phyloP scores from a whole-genome alignment of 2,797 vertebrate species.

The Cuculus canorus region DNA sequence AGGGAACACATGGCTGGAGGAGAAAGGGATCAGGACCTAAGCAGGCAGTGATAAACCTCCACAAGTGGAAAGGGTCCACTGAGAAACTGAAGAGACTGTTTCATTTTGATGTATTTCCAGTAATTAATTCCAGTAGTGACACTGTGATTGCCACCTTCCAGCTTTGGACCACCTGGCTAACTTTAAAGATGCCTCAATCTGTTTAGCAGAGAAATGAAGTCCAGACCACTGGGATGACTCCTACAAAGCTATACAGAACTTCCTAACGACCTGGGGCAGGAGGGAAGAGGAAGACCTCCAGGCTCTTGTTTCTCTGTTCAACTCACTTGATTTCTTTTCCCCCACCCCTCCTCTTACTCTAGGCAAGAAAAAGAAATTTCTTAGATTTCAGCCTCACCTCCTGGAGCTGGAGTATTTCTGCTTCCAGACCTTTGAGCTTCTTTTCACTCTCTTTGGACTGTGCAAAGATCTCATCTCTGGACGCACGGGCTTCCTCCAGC shows the following conservation, averaged over 20 bases:
- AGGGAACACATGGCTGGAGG: background rate
- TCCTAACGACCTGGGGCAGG: background rate
- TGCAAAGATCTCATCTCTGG: constrained; percentile 96
- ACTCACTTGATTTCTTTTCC: background rate
- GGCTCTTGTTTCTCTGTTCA: background rate
- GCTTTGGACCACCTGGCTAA: background rate
- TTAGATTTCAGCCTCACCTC: constrained; percentile 81
- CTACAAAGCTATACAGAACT: background rate
- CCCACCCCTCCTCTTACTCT: background rate
- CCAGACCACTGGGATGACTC: background rate
- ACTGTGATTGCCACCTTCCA: background rate
- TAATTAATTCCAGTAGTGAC: background rate
- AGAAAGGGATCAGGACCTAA: background rate
- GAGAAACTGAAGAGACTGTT: background rate
- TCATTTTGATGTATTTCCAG: background rate
- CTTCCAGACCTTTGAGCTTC: constrained; percentile 95
- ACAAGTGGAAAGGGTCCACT: background rate
- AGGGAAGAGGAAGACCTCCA: background rate
- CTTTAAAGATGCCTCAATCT: background rate
- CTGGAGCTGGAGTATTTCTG: constrained; percentile 94
- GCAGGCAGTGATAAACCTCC: background rate
- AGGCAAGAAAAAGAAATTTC: background rate
- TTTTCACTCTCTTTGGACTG: constrained; percentile 98
- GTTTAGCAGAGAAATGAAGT: background rate
- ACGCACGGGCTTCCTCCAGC: constrained; percentile 92